phyloP scores from a whole-genome alignment of 2,113 vertebrate genomes.

The Pseudonaja textilis region DNA sequence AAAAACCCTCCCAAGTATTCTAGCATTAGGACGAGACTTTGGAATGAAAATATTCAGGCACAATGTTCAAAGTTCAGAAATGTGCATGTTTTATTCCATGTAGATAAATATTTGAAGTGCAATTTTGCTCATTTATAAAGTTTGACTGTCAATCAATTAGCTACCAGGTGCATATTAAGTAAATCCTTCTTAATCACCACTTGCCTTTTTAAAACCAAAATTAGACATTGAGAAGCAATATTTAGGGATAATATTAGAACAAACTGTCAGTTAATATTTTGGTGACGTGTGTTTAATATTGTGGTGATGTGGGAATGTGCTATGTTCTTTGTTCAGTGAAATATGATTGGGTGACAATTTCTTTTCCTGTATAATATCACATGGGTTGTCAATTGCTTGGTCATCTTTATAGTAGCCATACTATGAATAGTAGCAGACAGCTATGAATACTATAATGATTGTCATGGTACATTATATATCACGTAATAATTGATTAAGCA shows the following conservation, averaged over 20 bases:
- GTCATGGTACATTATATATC: neutral
- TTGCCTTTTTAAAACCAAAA: conserved; percentile 6
- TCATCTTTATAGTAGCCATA: neutral
- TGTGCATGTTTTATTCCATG: neutral
- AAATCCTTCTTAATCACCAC: conserved; percentile 9
- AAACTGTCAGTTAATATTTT: neutral
- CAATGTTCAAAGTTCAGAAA: neutral
- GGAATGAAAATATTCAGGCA: neutral
- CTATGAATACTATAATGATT: neutral
- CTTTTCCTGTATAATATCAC: neutral
- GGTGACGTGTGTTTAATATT: neutral
- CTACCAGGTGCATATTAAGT: neutral
- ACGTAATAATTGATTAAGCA: neutral
- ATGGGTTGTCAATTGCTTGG: neutral
- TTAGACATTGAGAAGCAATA: neutral
- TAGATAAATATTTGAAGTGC: neutral
- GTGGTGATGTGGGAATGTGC: neutral
- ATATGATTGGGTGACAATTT: neutral
- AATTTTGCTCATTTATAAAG: conserved; percentile 1
- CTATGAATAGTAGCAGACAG: neutral
- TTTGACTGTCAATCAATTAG: neutral
- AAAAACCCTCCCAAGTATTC: neutral
- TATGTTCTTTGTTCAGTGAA: neutral
- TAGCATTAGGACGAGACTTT: neutral
- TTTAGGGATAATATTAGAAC: conserved; percentile 1